Conservation (phyloP, 2,113 vertebrate species). For the Ailuropoda melanoleuca region DNA sequence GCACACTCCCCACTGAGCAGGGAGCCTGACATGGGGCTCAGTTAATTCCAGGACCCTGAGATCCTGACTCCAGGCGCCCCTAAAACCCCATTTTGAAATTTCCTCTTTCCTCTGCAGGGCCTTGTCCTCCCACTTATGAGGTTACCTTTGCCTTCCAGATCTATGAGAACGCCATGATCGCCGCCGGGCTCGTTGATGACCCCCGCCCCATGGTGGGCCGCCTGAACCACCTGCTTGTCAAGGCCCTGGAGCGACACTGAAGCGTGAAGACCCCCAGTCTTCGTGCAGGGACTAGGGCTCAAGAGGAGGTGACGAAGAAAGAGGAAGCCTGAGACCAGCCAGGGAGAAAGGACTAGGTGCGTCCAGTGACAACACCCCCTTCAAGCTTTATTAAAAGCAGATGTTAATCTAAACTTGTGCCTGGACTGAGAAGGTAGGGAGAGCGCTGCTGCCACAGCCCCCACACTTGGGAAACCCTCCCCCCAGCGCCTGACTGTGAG, state of each 20-base stretch:
- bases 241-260: conserved; percentile 93
- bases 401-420: background rate
- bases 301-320: background rate
- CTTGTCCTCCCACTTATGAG: background rate
- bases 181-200: conserved; percentile 95
- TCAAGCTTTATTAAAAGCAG: conserved; percentile 51
- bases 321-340: background rate
- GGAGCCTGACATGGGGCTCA: background rate
- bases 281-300: background rate
- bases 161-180: conserved; percentile 98
- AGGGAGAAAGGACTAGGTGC: background rate
- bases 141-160: conserved; percentile 85
- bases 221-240: conserved; percentile 92
- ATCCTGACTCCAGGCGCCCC: background rate
- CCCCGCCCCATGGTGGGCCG: conserved; percentile 95
- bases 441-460: background rate
- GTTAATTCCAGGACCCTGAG: background rate
- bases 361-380: background rate
- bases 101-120: background rate
- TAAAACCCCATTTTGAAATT: background rate
- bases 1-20: background rate
- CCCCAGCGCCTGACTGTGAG: accelerated
- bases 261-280: background rate
- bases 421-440: no score
- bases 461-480: background rate